Base-by-base conservation (phyloP, 2,797 vertebrate genomes). In the Lutjanus campechanus region DNA sequence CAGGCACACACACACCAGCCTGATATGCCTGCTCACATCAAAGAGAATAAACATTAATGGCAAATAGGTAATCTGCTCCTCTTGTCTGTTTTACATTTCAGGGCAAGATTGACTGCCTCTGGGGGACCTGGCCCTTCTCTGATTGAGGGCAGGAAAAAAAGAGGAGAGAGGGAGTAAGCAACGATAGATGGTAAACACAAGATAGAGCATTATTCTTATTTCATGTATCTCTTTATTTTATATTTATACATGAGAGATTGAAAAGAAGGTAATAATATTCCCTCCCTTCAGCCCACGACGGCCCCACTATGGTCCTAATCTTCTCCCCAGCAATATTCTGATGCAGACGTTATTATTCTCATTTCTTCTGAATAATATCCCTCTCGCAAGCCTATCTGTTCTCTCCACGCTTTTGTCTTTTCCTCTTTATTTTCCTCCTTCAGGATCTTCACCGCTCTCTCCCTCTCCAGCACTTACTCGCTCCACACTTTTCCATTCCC, bases 351-450 rank as follows among this genome's bases (percentile, higher is more conserved):
- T 97, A 97, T 97, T 97, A 97, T 97, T 98, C 96, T 97, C 96
- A 96, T 97, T 97, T 96, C 96, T 94, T 87, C 95, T 97, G 97
- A 99, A 98, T 98, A 98, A 98, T 98, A 96, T 96, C 95, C 95
- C 96, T 95, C 96, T 96, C 95, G 94, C 94, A 91, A 66, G 94
- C 95, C 95, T 94, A 96, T 96, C 95, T 79, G 95, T 95, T 95
- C 93, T 94, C 89, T 87, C 73, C 17, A 40, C 53, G 58, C 87
- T 86, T 90, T 90, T 84, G 85, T 86, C 90, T 13, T 87, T 77
- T 88, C 71, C 76, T 76, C 82, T 82, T 86, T 75, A 88, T 91
- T 85, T 78, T 66, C 79, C 74, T 65, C 81, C 66, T 95, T 95
- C 92, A 95, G 95, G 84, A 83, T 88, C 81, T 78, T 69, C 75